Evolutionary conservation across 2,797 vertebrate species (phyloP).

Genomic region (Hafferia zeledoni): DNA sequence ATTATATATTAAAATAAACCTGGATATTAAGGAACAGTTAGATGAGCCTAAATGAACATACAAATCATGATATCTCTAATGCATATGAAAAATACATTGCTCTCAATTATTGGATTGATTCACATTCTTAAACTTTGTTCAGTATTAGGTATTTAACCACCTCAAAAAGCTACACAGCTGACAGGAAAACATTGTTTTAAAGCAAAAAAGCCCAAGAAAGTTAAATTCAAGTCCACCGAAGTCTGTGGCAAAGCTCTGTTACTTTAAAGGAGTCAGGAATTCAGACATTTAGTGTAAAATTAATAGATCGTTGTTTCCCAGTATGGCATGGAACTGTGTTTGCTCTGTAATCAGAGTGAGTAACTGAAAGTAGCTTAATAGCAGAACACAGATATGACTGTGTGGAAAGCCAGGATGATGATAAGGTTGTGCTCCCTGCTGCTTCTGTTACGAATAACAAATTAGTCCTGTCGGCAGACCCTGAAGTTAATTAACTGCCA

Average conservation of each 20-base stretch:
- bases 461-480: neutral
- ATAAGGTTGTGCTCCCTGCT: neutral
- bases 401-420: neutral
- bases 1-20: neutral
- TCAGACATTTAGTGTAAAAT: neutral
- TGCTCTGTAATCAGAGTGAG: neutral
- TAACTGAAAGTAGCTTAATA: neutral
- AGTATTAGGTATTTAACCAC: neutral
- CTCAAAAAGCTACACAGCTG: neutral
- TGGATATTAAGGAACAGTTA: neutral
- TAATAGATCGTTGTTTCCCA: neutral
- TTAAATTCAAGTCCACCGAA: neutral
- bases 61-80: neutral
- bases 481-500: neutral
- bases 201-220: neutral
- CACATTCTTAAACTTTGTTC: neutral
- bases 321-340: neutral
- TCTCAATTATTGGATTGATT: neutral
- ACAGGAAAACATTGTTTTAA: neutral
- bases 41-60: neutral
- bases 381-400: neutral
- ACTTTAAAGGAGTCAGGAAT: neutral
- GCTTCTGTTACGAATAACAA: neutral
- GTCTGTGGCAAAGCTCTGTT: neutral
- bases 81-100: neutral